A percentile compares a stretch with the other conserved stretches of the same genome.
Evolutionary conservation across 1,140 invertebrate genomes (phyloP).

Genomic region (Calycopis cecrops): DNA sequence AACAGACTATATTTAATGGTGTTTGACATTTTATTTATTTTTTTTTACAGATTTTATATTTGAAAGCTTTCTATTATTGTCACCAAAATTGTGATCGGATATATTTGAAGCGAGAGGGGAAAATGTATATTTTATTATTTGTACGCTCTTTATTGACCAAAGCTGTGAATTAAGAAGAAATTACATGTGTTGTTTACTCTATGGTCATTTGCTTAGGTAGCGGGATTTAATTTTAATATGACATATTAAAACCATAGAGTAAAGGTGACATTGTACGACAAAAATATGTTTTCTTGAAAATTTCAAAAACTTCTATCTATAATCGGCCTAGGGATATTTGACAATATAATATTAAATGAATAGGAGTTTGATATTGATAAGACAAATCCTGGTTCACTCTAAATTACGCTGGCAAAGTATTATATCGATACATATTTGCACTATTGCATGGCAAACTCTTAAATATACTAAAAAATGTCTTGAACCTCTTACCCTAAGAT

Average conservation of each 20-base stretch:
- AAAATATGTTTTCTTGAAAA: slow-evolving; percentile 17
- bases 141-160: slow-evolving; percentile 62
- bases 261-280: neutral
- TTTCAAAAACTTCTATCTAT: slow-evolving; percentile 20
- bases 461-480: too few relatives aligned
- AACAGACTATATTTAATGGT: slow-evolving; percentile 1
- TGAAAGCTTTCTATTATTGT: slow-evolving; percentile 4
- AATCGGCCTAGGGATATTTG: neutral
- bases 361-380: too few relatives aligned
- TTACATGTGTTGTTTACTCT: neutral
- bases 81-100: slow-evolving; percentile 32
- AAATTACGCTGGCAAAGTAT: too few relatives aligned
- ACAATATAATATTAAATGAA: too few relatives aligned
- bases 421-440: too few relatives aligned
- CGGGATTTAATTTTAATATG: neutral
- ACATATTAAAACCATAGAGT: slow-evolving; percentile 15
- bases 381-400: too few relatives aligned
- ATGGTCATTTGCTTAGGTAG: neutral
- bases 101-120: slow-evolving; percentile 37
- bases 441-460: too few relatives aligned
- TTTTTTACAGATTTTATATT: slow-evolving; percentile 10
- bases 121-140: slow-evolving; percentile 39
- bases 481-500: too few relatives aligned
- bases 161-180: slow-evolving; percentile 59
- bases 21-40: slow-evolving; percentile 16